Conservation (phyloP, 1,140 invertebrate species). For the Nasonia giraulti region DNA sequence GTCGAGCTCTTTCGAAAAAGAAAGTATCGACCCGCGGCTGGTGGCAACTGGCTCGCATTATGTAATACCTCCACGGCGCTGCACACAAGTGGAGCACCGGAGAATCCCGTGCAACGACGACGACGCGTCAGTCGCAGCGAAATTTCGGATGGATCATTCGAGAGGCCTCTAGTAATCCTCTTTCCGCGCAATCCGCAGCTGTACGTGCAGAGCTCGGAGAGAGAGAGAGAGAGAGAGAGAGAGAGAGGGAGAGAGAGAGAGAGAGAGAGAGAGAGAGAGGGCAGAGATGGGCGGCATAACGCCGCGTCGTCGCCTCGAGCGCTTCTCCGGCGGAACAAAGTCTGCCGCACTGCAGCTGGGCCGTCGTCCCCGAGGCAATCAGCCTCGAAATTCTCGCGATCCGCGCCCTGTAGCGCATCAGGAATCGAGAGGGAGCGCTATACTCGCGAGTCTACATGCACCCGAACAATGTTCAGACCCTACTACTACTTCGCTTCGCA, state of each 20-base stretch:
- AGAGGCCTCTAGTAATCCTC: background rate
- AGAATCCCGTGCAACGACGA: background rate
- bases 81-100: background rate
- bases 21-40: too few relatives aligned
- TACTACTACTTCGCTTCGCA: background rate
- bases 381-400: conserved; percentile 7
- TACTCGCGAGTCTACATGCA: background rate
- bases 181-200: background rate
- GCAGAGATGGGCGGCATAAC: too few relatives aligned
- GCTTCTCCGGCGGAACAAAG: conserved; percentile 6
- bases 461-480: background rate
- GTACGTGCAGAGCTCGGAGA: too few relatives aligned
- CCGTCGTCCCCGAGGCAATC: conserved; percentile 8
- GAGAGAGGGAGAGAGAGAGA: too few relatives aligned
- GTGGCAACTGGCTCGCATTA: too few relatives aligned
- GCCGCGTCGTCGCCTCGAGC: background rate
- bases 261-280: too few relatives aligned
- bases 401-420: background rate
- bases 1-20: background rate
- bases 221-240: too few relatives aligned
- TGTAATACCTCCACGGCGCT: too few relatives aligned
- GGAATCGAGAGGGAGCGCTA: background rate
- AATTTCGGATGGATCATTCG: background rate
- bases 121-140: background rate
- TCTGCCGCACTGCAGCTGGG: background rate